Percentiles rank a stretch among this genome's conserved stretches.
Evolutionary conservation across 1,140 invertebrate species (phyloP).

Genomic region (Aporrectodea caliginosa): DNA sequence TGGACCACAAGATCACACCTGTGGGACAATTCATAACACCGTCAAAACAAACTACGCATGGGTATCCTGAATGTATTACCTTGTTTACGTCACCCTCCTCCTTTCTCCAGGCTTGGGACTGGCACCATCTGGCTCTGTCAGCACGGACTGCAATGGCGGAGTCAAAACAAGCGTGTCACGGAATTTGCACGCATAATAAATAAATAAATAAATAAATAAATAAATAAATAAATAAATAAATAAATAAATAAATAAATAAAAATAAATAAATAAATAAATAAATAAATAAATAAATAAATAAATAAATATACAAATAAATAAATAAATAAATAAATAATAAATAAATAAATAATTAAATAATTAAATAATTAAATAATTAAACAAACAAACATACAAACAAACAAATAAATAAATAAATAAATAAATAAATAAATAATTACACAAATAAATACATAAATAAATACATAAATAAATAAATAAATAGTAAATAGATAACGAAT

Average conservation of each 20-base stretch:
- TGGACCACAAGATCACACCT: too few species aligned
- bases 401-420: conserved; percentile 6
- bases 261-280: background rate
- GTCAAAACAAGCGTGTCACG: too few species aligned
- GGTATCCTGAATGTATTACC: too few species aligned
- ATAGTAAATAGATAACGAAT: background rate
- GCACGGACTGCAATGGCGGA: too few species aligned
- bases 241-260: background rate
- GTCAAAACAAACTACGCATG: too few species aligned
- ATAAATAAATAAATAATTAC: conserved; percentile 3
- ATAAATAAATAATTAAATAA: conserved; percentile 6
- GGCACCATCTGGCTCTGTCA: too few species aligned
- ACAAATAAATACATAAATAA: conserved; percentile 4
- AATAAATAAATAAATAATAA: conserved; percentile 8
- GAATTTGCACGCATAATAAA: too few species aligned
- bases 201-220: background rate
- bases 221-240: background rate
- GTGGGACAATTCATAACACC: too few species aligned
- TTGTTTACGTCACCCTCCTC: too few species aligned
- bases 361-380: too few species aligned
- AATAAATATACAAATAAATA: too few species aligned
- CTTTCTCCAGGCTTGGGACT: too few species aligned
- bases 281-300: conserved; percentile 8
- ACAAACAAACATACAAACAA: background rate
- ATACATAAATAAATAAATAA: conserved; percentile 1